Evolutionary conservation across 2,797 vertebrate species (phyloP), one percentile per base, ranked within the genome.

Genomic region (Pantherophis alleghaniensis): DNA sequence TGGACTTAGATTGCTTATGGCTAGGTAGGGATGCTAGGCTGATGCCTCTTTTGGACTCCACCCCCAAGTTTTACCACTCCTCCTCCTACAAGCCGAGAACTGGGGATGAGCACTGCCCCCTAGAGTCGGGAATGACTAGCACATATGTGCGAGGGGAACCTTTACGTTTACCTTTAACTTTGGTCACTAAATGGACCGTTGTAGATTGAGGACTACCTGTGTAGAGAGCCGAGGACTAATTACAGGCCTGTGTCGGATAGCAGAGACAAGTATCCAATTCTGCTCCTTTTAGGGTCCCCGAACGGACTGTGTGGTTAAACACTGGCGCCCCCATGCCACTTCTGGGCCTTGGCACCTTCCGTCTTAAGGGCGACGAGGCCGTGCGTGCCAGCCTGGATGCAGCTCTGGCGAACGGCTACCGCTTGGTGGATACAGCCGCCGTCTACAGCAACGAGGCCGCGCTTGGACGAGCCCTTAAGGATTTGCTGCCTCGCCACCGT

Each of bases 261-360:
- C n/a, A 4, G n/a, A n/a, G 16, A 69, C 16, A n/a, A 60, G 56
- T 28, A 18, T 18, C 4, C 3, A 5, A 20, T 42, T 63, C 4
- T 89, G 7, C 28, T 26, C 55, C 22, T 61, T 20, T 20, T 42
- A 92, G 93, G 89, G 42, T 51, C 1, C 57, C 66, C 2, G 91
- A 93, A 69, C 89, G 55, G 2, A 87, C 63, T 0, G 91, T 95
- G 12, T 61, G 59, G 53, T 96, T 98, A 1, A 98, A 98, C 91
- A 98, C 96, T 0, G 98, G 98, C 16, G 95, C 93, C 20, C 96
- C 90, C 20, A 98, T 99, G 98, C 98, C 98, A 1, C 95, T 98
- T 22, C 88, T 98, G 94, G 98, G 98, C 37, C 88, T 98, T 88
- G 98, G 98, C 56, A 99, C 98, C 13, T 98, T 97, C 95, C 97